Evolutionary conservation across 2,797 vertebrate species (phyloP).

Genomic region (Loriculus beryllinus): DNA sequence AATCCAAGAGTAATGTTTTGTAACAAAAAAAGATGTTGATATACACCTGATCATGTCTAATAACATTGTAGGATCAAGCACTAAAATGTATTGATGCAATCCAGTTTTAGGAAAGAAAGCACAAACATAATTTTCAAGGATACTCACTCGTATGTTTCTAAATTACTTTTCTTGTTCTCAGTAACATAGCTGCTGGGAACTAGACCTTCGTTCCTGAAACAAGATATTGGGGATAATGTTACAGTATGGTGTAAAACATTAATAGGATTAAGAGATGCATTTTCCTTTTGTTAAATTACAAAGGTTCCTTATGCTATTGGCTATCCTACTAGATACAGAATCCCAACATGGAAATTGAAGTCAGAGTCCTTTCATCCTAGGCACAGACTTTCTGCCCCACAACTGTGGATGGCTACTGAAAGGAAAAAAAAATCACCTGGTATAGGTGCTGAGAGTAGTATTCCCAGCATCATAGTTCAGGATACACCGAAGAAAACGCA

Average conservation of each 20-base stretch:
- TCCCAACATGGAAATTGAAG: neutral
- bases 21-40: neutral
- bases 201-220: slow-evolving; percentile 85
- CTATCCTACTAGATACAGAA: neutral
- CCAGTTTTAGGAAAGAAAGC: slow-evolving; percentile 11
- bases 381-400: neutral
- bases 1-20: neutral
- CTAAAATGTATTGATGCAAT: neutral
- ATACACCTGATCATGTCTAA: neutral
- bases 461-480: neutral
- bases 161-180: slow-evolving; percentile 75
- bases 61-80: neutral
- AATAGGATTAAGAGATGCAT: neutral
- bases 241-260: neutral
- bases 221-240: neutral
- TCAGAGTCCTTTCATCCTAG: neutral
- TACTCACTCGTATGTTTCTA: slow-evolving; percentile 86
- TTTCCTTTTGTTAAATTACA: neutral
- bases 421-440: neutral
- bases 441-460: neutral
- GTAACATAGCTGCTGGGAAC: slow-evolving; percentile 90
- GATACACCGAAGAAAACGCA: neutral
- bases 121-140: neutral
- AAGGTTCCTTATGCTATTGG: neutral
- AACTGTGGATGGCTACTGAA: neutral